Evolutionary conservation across 2,888 invertebrate species (phyloP), one percentile per base, ranked within the genome.

Genomic region (Eudasyphora cyanicolor): DNA sequence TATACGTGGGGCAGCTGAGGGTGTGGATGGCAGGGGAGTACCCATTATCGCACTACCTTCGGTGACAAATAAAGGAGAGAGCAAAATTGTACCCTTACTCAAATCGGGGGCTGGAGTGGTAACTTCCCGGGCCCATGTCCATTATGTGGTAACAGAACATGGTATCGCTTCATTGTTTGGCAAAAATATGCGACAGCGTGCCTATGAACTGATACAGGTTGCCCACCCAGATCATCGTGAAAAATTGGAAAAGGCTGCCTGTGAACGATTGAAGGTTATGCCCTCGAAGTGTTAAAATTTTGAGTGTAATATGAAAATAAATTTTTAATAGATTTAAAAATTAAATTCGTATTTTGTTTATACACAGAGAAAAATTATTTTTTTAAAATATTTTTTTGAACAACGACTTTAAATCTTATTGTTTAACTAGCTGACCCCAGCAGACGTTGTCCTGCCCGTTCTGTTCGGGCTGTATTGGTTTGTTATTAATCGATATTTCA

Each of bases 1-100:
- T 91, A 96, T 98, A 86, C 94, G 98, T 74, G 98, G 98, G 24
- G 96, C 98, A 1, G 97, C 96, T 0, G 95, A 97, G 89, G 94
- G 96, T 1, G 90, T 94, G 2, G 98, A 98, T 92, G 97, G 97
- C 0, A 93, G 93, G 85, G 98, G 98, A 17, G 98, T 97, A 91
- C 97, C 98, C 2, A 98, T 98, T 89, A 96, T 98, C 86, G 98
- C 98, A 0, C 94, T 98, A 89, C 95, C 96, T 5, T 97, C 98
- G 0, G 92, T 92, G 69, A 96, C 96, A 6, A 95, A 94, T 87
- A 95, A 94, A 86, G 97, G 97, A 1, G 95, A 95, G 87, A 95
- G 95, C 88, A 98, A 98, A 93, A 98, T 98, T 87, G 95, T 95
- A 17, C 96, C 98, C 0, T 93, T 94, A 0, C 93, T 98, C 8